Percentiles rank a stretch among this genome's conserved stretches.
Evolutionary conservation across 2,888 invertebrate genomes (phyloP).

Genomic region (Melanostoma mellinum): DNA sequence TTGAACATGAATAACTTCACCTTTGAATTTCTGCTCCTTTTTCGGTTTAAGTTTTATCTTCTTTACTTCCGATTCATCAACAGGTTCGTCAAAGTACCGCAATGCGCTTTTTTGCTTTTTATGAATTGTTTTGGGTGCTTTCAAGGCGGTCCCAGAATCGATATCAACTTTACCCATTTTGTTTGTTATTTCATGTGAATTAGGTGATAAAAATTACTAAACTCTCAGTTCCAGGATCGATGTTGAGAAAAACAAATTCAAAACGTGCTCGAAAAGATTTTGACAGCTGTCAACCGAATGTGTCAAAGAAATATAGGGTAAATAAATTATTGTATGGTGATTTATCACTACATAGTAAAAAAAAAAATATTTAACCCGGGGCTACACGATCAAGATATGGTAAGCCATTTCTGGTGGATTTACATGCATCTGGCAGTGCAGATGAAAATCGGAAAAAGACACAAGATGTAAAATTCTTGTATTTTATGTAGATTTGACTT

Average conservation of each 20-base stretch:
- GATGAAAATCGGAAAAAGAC: no score
- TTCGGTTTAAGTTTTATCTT: constrained; percentile 75
- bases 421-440: no score
- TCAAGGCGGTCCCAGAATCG: background rate
- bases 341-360: background rate
- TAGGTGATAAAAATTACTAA: background rate
- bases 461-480: no score
- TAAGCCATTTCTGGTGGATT: no score
- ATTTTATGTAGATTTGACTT: no score
- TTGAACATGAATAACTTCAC: constrained; percentile 77
- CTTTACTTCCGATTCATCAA: constrained; percentile 70
- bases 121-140: background rate
- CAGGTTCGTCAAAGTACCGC: constrained; percentile 75
- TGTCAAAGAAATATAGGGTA: no score
- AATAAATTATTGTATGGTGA: no score
- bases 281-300: constrained; percentile 17
- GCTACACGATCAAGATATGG: no score
- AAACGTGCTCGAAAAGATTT: constrained; percentile 38
- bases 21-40: constrained; percentile 76
- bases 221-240: background rate
- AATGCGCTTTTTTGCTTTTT: constrained; percentile 24
- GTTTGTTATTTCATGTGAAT: background rate
- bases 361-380: constrained; percentile 3
- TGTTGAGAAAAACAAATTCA: constrained; percentile 23
- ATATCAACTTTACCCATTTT: constrained; percentile 34